Evolutionary conservation across 2,888 invertebrate genomes (phyloP).

Genomic region (Gymnosoma rotundatum): DNA sequence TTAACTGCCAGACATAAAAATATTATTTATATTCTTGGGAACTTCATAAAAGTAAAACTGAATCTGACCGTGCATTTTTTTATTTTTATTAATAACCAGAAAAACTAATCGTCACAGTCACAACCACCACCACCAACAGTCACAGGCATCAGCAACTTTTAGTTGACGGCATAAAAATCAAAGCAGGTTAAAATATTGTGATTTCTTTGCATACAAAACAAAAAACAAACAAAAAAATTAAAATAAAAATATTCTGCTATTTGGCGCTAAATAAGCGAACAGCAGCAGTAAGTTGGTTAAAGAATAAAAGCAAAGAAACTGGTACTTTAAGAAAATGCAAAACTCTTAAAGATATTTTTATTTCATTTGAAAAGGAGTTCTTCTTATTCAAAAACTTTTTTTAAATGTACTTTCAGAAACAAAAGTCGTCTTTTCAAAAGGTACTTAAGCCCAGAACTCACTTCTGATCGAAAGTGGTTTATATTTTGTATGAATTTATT

Average conservation of each 20-base stretch:
- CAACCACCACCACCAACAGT: conserved; percentile 9
- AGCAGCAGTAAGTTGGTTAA: background rate
- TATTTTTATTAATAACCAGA: conserved; percentile 28
- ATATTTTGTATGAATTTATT: no score
- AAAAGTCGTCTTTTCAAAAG: no score
- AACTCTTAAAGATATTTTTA: background rate
- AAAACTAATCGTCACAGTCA: conserved; percentile 48
- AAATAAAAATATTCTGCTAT: conserved; percentile 12
- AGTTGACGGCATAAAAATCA: conserved; percentile 37
- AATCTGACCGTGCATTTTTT: conserved; percentile 19
- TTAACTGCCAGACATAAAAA: conserved; percentile 68
- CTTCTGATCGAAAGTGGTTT: no score
- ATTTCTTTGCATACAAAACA: conserved; percentile 6
- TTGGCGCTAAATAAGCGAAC: conserved; percentile 40
- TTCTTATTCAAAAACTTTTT: no score
- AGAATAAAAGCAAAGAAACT: background rate
- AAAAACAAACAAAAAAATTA: no score
- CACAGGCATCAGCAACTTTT: conserved; percentile 13
- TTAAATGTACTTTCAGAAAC: no score
- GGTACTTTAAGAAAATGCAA: background rate
- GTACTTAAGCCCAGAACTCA: no score
- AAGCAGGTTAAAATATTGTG: conserved; percentile 16
- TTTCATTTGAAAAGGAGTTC: no score
- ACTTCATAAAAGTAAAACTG: conserved; percentile 47
- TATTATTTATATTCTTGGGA: conserved; percentile 66